Evolutionary conservation across 2,113 vertebrate genomes (phyloP), one percentile per base, ranked within the genome.

Genomic region (Psettodes erumei): DNA sequence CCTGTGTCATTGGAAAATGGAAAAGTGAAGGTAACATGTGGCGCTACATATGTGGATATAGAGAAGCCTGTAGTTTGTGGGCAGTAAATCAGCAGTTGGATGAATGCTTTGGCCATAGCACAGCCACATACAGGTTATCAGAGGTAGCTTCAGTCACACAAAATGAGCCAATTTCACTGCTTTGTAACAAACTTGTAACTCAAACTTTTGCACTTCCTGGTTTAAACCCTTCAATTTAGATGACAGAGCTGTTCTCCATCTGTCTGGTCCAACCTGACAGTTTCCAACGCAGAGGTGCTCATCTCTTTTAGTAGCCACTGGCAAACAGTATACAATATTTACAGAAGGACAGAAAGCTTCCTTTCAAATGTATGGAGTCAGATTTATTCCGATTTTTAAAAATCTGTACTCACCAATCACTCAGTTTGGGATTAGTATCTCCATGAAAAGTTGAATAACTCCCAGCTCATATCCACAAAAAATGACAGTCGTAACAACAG

Each of bases 41-140:
- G 23, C 38, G 61, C 37, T 35, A 2, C 71, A 21, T 54, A 77
- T 32, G n/a, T 58, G 50, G 35, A 69, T 64, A 72, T 63, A 19
- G 9, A 60, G 68, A 40, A 10, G 58, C 16, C 18, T 50, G 5
- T 35, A 25, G 67, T 50, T 56, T 68, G 38, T 56, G 51, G 18
- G 51, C 18, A 6, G 33, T 33, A 33, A 16, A 71, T 47, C 63
- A 43, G 21, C 15, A 8, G n/a, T 50, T 61, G 47, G 27, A 68
- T 35, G 33, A 59, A 3, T 40, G 10, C 64, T 40, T 72, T 35
- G 63, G 23, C 33, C 10, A 48, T 56, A 48, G 51, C 65, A 38
- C 16, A 38, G 30, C 18, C 1, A 12, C 32, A 28, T 25, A 38
- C 27, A 60, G 60, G 54, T 60, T 55, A 35, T 6, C 12, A 55